Percentiles rank a stretch among this genome's conserved stretches.
Evolutionary conservation across 2,113 vertebrate species (phyloP).

Genomic region (Phycodurus eques): DNA sequence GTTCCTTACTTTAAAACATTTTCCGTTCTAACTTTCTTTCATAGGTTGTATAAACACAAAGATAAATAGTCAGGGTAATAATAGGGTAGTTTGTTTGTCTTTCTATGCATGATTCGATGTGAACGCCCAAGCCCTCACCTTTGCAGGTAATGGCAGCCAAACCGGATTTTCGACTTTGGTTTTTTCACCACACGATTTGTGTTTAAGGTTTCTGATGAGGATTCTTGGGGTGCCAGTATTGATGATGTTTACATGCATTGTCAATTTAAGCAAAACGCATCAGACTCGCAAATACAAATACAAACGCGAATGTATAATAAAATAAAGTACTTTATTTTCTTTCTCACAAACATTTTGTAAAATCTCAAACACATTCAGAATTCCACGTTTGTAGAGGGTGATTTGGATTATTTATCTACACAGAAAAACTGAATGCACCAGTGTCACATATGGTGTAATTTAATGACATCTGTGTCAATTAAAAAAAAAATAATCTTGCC

Average conservation of each 20-base stretch:
- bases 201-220: not conserved
- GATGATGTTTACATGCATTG: not conserved
- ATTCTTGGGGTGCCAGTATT: not conserved
- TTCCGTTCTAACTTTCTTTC: constrained; percentile 22
- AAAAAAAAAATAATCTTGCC: not conserved
- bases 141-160: constrained; percentile 31
- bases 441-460: not conserved
- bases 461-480: not conserved
- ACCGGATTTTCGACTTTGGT: constrained; percentile 29
- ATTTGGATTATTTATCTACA: not conserved
- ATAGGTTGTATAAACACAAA: not conserved
- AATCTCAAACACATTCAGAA: constrained; percentile 51
- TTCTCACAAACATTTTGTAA: constrained; percentile 58
- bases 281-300: constrained; percentile 9
- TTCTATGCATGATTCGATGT: not conserved
- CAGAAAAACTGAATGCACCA: not conserved
- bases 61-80: not conserved
- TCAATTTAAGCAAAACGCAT: not conserved
- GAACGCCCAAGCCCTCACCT: constrained; percentile 16
- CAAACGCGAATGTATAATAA: constrained; percentile 44
- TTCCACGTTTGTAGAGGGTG: constrained; percentile 14
- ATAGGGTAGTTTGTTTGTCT: constrained; percentile 1
- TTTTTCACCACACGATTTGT: not conserved
- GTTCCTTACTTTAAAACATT: constrained; percentile 33
- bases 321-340: constrained; percentile 73